Evolutionary conservation across 2,888 invertebrate genomes (phyloP).

Genomic region (Carabus problematicus): DNA sequence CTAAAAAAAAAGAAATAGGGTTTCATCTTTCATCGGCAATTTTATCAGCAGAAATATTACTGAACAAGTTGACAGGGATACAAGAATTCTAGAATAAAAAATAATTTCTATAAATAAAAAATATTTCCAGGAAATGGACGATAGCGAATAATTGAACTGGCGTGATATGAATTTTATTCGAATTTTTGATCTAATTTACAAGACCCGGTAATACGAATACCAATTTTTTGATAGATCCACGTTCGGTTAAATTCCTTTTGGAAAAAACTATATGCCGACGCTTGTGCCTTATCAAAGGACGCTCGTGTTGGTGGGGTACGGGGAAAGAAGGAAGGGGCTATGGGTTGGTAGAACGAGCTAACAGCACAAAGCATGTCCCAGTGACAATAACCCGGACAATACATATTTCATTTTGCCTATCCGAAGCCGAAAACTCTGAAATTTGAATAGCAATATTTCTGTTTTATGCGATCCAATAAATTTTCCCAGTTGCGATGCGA

Average conservation of each 20-base stretch:
- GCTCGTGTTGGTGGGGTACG: constrained; percentile 1
- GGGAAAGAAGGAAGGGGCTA: not conserved
- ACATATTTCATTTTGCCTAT: constrained; percentile 49
- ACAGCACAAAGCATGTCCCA: constrained; percentile 20
- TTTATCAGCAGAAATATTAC: not conserved
- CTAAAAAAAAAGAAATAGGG: not conserved
- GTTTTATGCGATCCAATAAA: constrained; percentile 54
- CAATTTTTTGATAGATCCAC: not conserved
- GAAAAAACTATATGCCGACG: not conserved
- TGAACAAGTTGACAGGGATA: not conserved
- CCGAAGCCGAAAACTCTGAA: constrained; percentile 49
- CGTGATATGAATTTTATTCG: too few species aligned
- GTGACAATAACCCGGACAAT: constrained; percentile 44
- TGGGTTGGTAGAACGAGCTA: constrained; percentile 7
- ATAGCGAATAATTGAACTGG: too few species aligned
- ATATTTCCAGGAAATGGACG: too few species aligned
- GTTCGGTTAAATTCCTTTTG: not conserved
- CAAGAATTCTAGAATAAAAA: not conserved
- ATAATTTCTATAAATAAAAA: too few species aligned
- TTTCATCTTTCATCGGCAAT: not conserved
- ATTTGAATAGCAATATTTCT: constrained; percentile 51
- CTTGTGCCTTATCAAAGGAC: not conserved
- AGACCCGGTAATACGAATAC: too few species aligned
- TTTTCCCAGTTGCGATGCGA: constrained; percentile 43
- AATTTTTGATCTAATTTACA: too few species aligned